phyloP scores from a whole-genome alignment of 2,888 invertebrate species.

The Homarus gammarus region DNA sequence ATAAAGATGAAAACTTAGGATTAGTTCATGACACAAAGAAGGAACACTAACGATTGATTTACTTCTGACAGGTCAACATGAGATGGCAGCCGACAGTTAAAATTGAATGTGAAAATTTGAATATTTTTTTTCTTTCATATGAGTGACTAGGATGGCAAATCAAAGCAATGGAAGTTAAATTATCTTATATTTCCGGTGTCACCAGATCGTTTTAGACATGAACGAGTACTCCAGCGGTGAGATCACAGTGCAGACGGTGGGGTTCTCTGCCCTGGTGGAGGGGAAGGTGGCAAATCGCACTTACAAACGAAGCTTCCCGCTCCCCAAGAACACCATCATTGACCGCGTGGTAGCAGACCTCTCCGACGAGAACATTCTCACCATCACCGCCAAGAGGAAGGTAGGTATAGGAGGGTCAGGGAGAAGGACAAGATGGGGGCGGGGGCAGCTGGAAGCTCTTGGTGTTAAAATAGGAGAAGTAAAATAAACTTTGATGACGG shows the following conservation, averaged over 20 bases:
- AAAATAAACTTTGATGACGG: no score
- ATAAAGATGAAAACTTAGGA: no score
- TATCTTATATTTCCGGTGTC: background rate
- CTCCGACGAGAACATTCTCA: slow-evolving; percentile 73
- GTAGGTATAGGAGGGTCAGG: slow-evolving; percentile 6
- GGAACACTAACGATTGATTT: no score
- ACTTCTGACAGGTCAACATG: no score
- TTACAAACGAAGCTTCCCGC: slow-evolving; percentile 63
- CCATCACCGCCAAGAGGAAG: slow-evolving; percentile 69
- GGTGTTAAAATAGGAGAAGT: no score
- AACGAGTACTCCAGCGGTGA: slow-evolving; percentile 67
- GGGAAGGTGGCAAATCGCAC: slow-evolving; percentile 30
- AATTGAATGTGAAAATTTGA: background rate
- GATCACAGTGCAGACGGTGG: slow-evolving; percentile 65
- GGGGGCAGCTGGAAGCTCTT: no score
- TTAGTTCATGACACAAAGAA: no score
- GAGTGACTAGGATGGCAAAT: background rate
- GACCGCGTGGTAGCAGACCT: slow-evolving; percentile 70
- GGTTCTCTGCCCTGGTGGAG: slow-evolving; percentile 64
- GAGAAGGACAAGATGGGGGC: no score
- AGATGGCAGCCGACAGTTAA: no score
- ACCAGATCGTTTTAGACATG: slow-evolving; percentile 75
- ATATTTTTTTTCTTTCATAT: no score
- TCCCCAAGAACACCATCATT: slow-evolving; percentile 63
- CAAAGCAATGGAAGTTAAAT: background rate